Conservation (phyloP, 2,113 vertebrate species). For the Zosterops pallidus region DNA sequence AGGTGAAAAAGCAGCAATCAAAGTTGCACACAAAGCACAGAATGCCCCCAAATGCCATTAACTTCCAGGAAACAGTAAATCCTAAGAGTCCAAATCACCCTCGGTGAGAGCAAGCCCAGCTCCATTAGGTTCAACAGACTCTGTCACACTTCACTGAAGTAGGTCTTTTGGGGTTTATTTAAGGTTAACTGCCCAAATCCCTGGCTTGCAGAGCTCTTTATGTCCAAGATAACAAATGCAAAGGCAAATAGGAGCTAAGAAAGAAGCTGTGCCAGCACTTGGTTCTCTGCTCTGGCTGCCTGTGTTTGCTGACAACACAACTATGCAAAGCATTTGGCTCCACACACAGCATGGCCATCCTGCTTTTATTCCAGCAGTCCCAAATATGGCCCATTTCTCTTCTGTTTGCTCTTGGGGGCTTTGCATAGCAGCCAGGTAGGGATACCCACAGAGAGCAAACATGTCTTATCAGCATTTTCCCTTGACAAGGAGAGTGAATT, state of each 20-base stretch:
- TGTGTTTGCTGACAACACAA: conserved; percentile 25
- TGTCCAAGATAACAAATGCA: conserved; percentile 36
- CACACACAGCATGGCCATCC: rapidly evolving
- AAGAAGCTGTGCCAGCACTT: background rate
- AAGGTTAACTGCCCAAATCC: conserved; percentile 58
- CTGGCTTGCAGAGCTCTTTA: conserved; percentile 34
- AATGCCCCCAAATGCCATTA: background rate
- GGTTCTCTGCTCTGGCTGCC: conserved; percentile 11
- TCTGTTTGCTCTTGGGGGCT: background rate
- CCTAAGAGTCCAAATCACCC: background rate
- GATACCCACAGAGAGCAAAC: background rate
- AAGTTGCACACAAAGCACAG: background rate
- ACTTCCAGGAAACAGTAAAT: conserved; percentile 13
- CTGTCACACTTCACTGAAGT: background rate
- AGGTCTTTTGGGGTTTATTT: conserved; percentile 43
- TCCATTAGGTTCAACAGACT: conserved; percentile 4
- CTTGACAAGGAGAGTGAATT: background rate
- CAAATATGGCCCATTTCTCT: background rate
- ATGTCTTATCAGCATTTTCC: background rate
- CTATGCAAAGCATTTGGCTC: conserved; percentile 38
- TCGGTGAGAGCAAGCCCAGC: background rate
- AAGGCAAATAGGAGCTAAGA: conserved; percentile 29
- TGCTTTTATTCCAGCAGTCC: background rate
- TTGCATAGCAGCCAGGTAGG: background rate
- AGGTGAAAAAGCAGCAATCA: background rate